Evolutionary conservation across 2,113 vertebrate genomes (phyloP).

Genomic region (Esox niger): DNA sequence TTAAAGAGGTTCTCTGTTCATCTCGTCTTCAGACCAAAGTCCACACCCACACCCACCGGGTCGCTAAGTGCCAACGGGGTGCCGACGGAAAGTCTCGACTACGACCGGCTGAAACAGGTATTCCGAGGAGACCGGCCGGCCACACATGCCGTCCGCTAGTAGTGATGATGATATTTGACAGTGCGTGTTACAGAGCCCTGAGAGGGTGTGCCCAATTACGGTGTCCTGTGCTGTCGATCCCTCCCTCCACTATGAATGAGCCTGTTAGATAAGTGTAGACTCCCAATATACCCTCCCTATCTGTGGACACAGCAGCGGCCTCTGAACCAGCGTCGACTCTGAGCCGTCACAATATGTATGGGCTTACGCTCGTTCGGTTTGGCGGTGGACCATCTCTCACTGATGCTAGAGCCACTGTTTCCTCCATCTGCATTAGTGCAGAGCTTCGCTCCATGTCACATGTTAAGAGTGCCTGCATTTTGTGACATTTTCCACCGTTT

Average conservation of each 20-base stretch:
- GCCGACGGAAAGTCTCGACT: slow-evolving; percentile 90
- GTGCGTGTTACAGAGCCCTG: background rate
- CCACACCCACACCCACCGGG: slow-evolving; percentile 81
- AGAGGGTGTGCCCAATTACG: slow-evolving; percentile 33
- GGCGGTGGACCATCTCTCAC: background rate
- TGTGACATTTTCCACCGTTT: background rate
- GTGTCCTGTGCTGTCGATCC: slow-evolving; percentile 4
- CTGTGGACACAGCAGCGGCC: slow-evolving; percentile 39
- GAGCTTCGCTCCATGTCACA: too few species aligned
- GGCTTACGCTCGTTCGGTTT: background rate
- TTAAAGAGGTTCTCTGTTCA: background rate
- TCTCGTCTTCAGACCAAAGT: slow-evolving; percentile 84
- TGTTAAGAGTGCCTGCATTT: background rate
- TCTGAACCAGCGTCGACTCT: background rate
- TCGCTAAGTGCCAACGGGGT: slow-evolving; percentile 96
- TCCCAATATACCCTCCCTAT: slow-evolving; percentile 36
- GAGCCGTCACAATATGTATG: slow-evolving; percentile 4
- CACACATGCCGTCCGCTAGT: background rate
- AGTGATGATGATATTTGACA: background rate
- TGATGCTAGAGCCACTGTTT: background rate
- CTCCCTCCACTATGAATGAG: slow-evolving; percentile 47
- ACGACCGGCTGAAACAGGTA: slow-evolving; percentile 98
- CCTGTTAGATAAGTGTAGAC: slow-evolving; percentile 49
- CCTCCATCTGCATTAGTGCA: too few species aligned
- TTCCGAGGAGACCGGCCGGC: background rate